Conservation (phyloP, 2,888 invertebrate genomes). For the Meiosimyza platycephala region DNA sequence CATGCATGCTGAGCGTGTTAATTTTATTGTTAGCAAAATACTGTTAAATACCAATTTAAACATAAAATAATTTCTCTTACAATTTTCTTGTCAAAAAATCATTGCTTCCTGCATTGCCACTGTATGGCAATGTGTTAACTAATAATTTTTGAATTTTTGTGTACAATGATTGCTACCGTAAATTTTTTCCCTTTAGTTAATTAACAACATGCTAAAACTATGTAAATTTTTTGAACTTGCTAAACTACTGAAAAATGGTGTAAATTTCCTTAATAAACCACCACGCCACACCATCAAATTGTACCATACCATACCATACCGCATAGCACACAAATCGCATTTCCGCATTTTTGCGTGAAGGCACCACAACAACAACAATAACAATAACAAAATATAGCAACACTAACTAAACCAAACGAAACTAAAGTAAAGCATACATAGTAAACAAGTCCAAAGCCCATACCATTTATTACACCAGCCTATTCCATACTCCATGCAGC, state of each 20-base stretch:
- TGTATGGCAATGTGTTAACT: background rate
- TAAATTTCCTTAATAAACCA: slow-evolving; percentile 4
- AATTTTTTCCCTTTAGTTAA: background rate
- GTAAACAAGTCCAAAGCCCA: background rate
- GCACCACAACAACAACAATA: background rate
- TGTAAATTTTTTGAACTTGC: slow-evolving; percentile 1
- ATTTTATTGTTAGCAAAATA: background rate
- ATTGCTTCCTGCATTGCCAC: background rate
- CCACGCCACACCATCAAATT: background rate
- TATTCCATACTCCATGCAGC: background rate
- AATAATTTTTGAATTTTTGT: background rate
- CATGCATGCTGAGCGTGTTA: no score
- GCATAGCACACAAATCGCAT: background rate
- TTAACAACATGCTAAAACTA: background rate
- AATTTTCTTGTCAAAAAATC: no score
- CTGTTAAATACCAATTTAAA: background rate
- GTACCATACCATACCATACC: background rate
- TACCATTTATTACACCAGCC: slow-evolving; percentile 1
- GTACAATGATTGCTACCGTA: background rate
- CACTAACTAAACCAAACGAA: background rate
- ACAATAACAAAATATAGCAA: background rate
- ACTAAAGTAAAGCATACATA: no score
- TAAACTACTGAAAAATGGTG: background rate
- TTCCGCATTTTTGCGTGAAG: slow-evolving; percentile 32
- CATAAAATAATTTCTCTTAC: no score